These are phyloP conservation scores for Theristicus caerulescens DNA, from an alignment of 2,113 vertebrate genomes.

Conservation along the genomic window DNA sequence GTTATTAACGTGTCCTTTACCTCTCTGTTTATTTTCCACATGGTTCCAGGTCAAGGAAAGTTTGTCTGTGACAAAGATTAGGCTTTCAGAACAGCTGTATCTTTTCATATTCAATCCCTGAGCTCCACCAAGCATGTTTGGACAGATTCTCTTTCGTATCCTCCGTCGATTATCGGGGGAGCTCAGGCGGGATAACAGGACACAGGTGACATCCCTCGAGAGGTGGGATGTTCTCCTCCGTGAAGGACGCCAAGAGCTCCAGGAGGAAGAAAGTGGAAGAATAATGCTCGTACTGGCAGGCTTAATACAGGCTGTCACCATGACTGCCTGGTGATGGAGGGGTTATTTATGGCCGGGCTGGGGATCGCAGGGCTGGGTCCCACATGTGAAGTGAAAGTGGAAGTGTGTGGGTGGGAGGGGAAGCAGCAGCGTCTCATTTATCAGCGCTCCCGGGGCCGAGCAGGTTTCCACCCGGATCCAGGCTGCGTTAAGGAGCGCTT, in stretches of 20 bases:
- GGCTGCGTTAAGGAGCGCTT: background rate
- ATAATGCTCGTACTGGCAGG: background rate
- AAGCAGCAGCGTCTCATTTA: conserved; percentile 67
- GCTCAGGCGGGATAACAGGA: background rate
- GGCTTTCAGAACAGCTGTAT: conserved; percentile 24
- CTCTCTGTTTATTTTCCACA: conserved; percentile 28
- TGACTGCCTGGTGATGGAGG: background rate
- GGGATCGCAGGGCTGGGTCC: conserved; percentile 46
- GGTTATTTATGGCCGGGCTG: conserved; percentile 63
- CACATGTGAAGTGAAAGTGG: conserved; percentile 81
- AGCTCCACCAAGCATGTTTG: background rate
- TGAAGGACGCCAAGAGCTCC: background rate
- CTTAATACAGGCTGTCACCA: background rate
- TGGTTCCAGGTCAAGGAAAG: conserved; percentile 28
- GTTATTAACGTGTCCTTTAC: conserved; percentile 34
- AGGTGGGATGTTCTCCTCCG: background rate
- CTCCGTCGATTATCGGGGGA: fast-evolving
- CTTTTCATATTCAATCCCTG: conserved; percentile 51
- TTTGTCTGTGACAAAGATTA: conserved; percentile 30
- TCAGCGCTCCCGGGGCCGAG: background rate
- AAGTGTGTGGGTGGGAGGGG: conserved; percentile 77
- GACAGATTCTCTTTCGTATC: background rate
- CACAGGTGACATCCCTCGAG: background rate
- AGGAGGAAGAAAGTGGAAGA: background rate
- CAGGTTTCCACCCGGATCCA: background rate